Conservation (phyloP, 2,797 vertebrate genomes). For the Pseudochaenichthys georgianus region DNA sequence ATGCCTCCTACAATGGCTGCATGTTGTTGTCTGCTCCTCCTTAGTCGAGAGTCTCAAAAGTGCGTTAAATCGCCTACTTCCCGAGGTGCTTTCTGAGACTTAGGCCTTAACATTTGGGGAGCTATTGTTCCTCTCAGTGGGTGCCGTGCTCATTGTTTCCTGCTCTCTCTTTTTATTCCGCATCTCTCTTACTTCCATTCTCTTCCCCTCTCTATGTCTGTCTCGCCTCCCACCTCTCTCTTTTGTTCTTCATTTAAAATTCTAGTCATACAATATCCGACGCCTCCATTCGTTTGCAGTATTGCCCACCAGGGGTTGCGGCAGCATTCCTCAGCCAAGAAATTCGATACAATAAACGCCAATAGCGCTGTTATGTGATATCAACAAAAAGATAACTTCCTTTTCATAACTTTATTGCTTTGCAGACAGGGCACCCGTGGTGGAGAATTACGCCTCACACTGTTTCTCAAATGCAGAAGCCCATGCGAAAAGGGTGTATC, state of each 20-base stretch:
- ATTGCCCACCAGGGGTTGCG: conserved; percentile 77
- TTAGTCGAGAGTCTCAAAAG: conserved; percentile 58
- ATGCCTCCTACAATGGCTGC: conserved; percentile 49
- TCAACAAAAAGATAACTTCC: conserved; percentile 70
- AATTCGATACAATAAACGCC: conserved; percentile 71
- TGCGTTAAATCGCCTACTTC: conserved; percentile 66
- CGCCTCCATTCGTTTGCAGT: conserved; percentile 69
- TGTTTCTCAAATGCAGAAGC: conserved; percentile 30
- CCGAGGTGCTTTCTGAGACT: conserved; percentile 59
- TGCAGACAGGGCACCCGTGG: conserved; percentile 27
- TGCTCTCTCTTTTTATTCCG: neutral
- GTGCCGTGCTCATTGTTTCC: conserved; percentile 1
- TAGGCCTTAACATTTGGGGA: conserved; percentile 61
- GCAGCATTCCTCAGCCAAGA: conserved; percentile 62
- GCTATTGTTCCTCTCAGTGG: conserved; percentile 74
- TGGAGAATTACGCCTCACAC: conserved; percentile 44
- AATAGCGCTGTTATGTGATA: conserved; percentile 65
- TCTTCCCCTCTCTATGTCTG: conserved; percentile 22
- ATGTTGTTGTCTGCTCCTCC: conserved; percentile 45
- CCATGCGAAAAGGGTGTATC: neutral
- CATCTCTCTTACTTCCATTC: neutral
- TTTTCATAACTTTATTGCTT: conserved; percentile 73
- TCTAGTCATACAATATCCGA: conserved; percentile 76
- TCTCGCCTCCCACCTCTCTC: conserved; percentile 62
- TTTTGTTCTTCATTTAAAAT: conserved; percentile 77